phyloP scores from a whole-genome alignment of 2,888 invertebrate species.

The Aspidapion aeneum region DNA sequence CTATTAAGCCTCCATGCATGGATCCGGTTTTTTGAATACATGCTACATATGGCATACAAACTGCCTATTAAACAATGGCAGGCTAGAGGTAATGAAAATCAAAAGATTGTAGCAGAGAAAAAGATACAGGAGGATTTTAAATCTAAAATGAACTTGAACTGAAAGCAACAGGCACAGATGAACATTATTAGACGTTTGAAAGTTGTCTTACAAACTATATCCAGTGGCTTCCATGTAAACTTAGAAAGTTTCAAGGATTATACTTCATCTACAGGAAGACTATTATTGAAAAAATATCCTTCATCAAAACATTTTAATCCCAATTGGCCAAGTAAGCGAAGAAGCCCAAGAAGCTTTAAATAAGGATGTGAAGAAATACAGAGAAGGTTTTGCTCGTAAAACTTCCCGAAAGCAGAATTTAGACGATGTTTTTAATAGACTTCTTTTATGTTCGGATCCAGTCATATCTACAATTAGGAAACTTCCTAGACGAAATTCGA shows the following conservation, averaged over 20 bases:
- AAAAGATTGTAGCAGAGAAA: conserved; percentile 13
- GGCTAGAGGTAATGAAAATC: not conserved
- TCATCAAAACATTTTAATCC: too few relatives aligned
- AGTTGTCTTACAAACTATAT: not conserved
- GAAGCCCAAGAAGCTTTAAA: too few relatives aligned
- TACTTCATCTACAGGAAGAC: not conserved
- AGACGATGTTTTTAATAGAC: too few relatives aligned
- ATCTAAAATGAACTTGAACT: conserved; percentile 14
- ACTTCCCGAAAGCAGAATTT: too few relatives aligned
- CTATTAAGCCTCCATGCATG: conserved; percentile 23
- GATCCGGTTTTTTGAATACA: conserved; percentile 22
- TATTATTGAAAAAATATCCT: not conserved
- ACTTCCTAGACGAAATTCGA: too few relatives aligned
- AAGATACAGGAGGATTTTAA: conserved; percentile 27
- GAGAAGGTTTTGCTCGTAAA: too few relatives aligned
- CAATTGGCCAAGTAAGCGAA: too few relatives aligned
- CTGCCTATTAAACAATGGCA: not conserved
- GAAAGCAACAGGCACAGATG: too few relatives aligned
- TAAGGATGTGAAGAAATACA: too few relatives aligned
- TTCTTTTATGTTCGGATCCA: too few relatives aligned
- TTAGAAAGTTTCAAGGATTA: not conserved
- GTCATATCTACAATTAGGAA: too few relatives aligned
- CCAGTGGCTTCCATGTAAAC: not conserved
- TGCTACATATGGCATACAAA: not conserved
- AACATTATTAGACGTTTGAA: not conserved